These are phyloP conservation scores for Onychostoma macrolepis DNA, from an alignment of 2,113 vertebrate genomes.

Conservation along the genomic window DNA sequence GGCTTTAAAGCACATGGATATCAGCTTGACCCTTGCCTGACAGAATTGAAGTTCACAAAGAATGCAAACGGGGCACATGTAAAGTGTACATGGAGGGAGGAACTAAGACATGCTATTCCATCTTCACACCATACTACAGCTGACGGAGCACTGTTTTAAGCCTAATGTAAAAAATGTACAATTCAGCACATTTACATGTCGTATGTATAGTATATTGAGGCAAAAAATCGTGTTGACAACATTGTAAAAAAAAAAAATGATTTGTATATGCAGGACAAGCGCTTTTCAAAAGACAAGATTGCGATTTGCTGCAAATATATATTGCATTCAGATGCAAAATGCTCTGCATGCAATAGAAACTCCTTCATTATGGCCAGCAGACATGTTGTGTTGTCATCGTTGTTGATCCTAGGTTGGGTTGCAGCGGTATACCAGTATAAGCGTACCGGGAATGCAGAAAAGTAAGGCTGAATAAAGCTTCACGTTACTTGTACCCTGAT, in stretches of 20 bases:
- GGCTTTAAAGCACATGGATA: neutral
- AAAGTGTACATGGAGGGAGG: neutral
- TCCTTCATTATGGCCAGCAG: neutral
- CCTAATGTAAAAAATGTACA: conserved; percentile 26
- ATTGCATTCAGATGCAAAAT: neutral
- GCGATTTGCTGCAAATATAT: neutral
- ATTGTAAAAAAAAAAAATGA: neutral
- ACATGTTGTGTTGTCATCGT: neutral
- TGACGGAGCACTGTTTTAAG: neutral
- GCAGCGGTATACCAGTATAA: neutral
- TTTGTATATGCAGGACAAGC: neutral
- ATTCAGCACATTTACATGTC: neutral
- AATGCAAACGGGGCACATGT: neutral
- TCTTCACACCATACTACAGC: neutral
- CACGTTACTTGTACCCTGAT: neutral
- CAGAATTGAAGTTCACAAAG: neutral
- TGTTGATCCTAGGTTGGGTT: neutral
- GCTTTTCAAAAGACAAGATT: neutral
- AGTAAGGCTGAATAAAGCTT: neutral
- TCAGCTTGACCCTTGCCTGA: neutral
- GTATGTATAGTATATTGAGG: conserved; percentile 12
- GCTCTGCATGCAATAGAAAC: conserved; percentile 27
- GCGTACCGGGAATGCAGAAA: neutral
- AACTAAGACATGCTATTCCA: neutral
- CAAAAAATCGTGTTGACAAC: neutral